Percentiles rank a stretch among this genome's conserved stretches.
Conservation (phyloP, 2,113 vertebrate species). For the Ptychochromis oligacanthus region DNA sequence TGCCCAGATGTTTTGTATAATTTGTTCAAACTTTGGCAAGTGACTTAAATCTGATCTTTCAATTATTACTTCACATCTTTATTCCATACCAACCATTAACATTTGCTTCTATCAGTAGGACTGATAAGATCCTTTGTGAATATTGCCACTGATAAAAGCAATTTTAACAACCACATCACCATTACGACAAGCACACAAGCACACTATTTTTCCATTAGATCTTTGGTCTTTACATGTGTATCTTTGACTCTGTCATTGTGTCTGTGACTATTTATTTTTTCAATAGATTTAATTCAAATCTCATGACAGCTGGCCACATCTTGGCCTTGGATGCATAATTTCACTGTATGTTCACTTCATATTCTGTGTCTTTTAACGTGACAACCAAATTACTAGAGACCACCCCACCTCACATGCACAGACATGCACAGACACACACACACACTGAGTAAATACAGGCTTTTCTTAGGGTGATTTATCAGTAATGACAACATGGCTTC, state of each 20-base stretch:
- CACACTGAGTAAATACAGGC: constrained; percentile 12
- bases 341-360: constrained; percentile 10
- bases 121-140: neutral
- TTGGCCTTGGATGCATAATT: neutral
- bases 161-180: neutral
- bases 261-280: neutral
- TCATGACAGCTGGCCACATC: neutral
- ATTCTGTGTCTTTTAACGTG: constrained; percentile 9
- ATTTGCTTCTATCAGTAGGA: no score
- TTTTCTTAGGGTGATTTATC: constrained; percentile 48
- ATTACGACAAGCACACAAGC: neutral
- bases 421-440: neutral
- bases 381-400: neutral
- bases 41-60: no score
- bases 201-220: neutral
- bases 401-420: neutral
- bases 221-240: no score
- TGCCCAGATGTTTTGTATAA: neutral
- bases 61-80: no score
- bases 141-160: neutral
- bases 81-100: no score
- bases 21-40: no score
- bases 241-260: neutral
- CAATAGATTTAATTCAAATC: neutral
- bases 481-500: constrained; percentile 51